These are phyloP conservation scores for Pyrrhia umbra DNA, from an alignment of 2,888 invertebrate species.

Conservation along the genomic window DNA sequence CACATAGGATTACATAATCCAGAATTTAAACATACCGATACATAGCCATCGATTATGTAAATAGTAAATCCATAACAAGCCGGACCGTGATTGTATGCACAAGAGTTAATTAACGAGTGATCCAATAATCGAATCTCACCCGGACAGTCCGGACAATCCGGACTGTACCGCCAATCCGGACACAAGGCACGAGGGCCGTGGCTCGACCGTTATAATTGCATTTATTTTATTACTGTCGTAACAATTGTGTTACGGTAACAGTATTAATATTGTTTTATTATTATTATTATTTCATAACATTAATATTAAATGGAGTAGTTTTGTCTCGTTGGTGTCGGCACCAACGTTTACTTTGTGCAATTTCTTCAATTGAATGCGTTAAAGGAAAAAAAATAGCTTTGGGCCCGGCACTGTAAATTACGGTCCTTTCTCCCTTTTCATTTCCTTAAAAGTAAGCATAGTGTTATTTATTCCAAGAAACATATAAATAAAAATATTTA, in stretches of 20 bases:
- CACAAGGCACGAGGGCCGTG: conserved; percentile 14
- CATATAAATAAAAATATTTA: no score
- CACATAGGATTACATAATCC: conserved; percentile 21
- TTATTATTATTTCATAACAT: conserved; percentile 21
- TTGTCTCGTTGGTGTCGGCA: neutral
- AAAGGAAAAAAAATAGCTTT: no score
- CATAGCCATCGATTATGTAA: conserved; percentile 51
- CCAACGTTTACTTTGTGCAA: neutral
- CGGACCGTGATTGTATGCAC: conserved; percentile 61
- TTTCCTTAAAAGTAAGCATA: no score
- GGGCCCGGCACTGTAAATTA: no score
- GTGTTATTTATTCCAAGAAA: no score
- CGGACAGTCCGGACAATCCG: conserved; percentile 25
- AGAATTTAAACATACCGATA: conserved; percentile 17
- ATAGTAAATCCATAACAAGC: conserved; percentile 60
- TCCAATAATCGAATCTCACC: conserved; percentile 62
- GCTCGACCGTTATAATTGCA: conserved; percentile 45
- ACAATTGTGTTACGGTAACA: conserved; percentile 31
- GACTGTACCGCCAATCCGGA: conserved; percentile 15
- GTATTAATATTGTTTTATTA: conserved; percentile 40
- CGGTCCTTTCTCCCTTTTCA: no score
- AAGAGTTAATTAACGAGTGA: conserved; percentile 66
- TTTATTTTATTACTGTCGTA: conserved; percentile 49
- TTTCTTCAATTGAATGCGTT: neutral
- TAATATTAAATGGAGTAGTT: conserved; percentile 14